Base-by-base conservation (phyloP, 2,113 vertebrate genomes). In the Hipposideros armiger region DNA sequence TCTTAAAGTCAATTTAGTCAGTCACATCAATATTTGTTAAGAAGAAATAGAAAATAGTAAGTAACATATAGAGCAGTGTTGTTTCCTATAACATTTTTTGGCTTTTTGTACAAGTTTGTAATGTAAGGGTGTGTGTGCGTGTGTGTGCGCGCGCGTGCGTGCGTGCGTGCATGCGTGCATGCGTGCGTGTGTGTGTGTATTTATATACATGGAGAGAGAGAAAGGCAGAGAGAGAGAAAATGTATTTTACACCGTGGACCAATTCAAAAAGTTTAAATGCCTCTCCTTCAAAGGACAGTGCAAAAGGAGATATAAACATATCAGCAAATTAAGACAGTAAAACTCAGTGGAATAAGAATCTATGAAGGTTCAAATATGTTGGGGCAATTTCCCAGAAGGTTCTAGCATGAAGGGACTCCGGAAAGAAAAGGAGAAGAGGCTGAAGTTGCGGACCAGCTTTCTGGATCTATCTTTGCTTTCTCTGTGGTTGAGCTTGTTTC, bases 401-500 rank as follows among this genome's bases (percentile, higher is more conserved):
- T 77, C 30, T 40, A 83, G 73, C 16, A 50, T 6, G 14, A 73
- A 72, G 42, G 52, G 47, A 20, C 24, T 2, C 26, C 24, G 30
- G 14, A 52, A 64, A 42, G 73, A 26, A 19, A n/a, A n/a, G 14
- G 45, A n/a, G 22, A 66, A 32, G 32, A 72, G 60, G 73, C n/a
- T 24, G 72, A 52, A 9, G 2, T 14, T 13, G 70, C 54, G 72
- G 32, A 50, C 5, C 1, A 45, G 47, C 22, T 50, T 78, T 73
- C 47, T 42, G 86, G 89, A 84, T 81, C 24, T 15, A 72, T 30
- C 28, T 36, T 69, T 62, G 56, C 54, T 56, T 50, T 82, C 60
- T 89, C 87, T 95, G 84, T 82, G 90, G 95, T 81, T 86, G 67
- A 45, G 20, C 47, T 93, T 36, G 50, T 86, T 96, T 96, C 95